Percentiles rank a stretch among this genome's conserved stretches.
These are phyloP conservation scores for Myotis davidii DNA, from an alignment of 2,113 vertebrate genomes.

Conservation along the genomic window DNA sequence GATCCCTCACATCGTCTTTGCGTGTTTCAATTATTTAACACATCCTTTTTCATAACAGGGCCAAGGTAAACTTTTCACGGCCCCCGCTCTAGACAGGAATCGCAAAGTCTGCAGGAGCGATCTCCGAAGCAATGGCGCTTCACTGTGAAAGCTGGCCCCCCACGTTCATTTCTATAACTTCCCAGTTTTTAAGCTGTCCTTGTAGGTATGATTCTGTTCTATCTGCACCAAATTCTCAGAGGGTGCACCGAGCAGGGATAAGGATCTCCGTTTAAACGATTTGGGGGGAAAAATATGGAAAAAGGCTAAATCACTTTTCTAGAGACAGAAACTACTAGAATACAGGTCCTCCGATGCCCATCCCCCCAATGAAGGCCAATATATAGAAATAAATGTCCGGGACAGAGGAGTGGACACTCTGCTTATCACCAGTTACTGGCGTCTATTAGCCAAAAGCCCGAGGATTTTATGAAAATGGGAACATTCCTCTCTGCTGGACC, in stretches of 20 bases:
- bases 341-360: neutral
- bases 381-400: neutral
- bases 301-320: neutral
- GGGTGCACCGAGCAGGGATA: neutral
- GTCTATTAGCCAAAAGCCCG: neutral
- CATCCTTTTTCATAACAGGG: constrained; percentile 13
- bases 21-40: constrained; percentile 69
- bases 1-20: constrained; percentile 61
- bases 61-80: neutral
- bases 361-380: neutral
- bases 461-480: neutral
- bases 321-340: neutral
- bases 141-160: neutral
- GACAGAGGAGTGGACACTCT: neutral
- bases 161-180: neutral
- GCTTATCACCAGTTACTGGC: neutral
- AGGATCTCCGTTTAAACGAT: neutral
- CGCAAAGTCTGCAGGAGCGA: neutral
- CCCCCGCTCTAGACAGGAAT: neutral
- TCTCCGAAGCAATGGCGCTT: neutral
- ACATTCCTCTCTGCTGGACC: neutral
- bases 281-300: neutral
- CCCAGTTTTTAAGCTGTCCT: neutral
- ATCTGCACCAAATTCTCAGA: neutral
- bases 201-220: neutral